These are phyloP conservation scores for Salvelinus alpinus DNA, from an alignment of 2,113 vertebrate genomes.

Conservation along the genomic window DNA sequence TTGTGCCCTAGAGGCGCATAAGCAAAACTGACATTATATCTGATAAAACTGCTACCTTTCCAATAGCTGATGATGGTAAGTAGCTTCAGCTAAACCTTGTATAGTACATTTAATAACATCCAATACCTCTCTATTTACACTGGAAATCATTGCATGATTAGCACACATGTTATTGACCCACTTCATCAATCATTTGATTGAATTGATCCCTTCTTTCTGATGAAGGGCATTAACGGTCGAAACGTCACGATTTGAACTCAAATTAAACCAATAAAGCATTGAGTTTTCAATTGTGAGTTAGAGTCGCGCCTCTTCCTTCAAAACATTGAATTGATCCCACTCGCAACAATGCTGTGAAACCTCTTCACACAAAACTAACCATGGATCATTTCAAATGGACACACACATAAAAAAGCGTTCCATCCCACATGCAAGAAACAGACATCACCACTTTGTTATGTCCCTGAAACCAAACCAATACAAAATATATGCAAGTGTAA, in stretches of 20 bases:
- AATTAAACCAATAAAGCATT: too few species aligned
- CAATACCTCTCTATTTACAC: slow-evolving; percentile 11
- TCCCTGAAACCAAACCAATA: slow-evolving; percentile 27
- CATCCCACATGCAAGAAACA: slow-evolving; percentile 19
- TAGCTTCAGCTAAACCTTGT: slow-evolving; percentile 31
- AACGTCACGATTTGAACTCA: slow-evolving; percentile 9
- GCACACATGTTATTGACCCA: background rate
- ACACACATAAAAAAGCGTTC: slow-evolving; percentile 26
- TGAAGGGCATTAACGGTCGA: too few species aligned
- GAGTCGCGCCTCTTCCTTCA: slow-evolving; percentile 2
- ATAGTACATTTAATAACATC: slow-evolving; percentile 23
- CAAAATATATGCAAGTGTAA: background rate
- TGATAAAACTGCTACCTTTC: slow-evolving; percentile 34
- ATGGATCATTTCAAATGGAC: slow-evolving; percentile 1
- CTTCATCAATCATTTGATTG: background rate
- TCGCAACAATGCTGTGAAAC: background rate
- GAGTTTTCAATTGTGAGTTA: too few species aligned
- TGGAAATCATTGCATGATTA: background rate
- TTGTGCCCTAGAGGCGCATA: slow-evolving; percentile 43
- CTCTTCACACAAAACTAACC: slow-evolving; percentile 10
- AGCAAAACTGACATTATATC: slow-evolving; percentile 53
- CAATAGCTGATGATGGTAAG: slow-evolving; percentile 51
- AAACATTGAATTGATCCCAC: slow-evolving; percentile 4
- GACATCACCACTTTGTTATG: slow-evolving; percentile 25
- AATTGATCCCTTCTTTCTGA: background rate